Conservation (phyloP, 2,113 vertebrate genomes). For the Heteronetta atricapilla region DNA sequence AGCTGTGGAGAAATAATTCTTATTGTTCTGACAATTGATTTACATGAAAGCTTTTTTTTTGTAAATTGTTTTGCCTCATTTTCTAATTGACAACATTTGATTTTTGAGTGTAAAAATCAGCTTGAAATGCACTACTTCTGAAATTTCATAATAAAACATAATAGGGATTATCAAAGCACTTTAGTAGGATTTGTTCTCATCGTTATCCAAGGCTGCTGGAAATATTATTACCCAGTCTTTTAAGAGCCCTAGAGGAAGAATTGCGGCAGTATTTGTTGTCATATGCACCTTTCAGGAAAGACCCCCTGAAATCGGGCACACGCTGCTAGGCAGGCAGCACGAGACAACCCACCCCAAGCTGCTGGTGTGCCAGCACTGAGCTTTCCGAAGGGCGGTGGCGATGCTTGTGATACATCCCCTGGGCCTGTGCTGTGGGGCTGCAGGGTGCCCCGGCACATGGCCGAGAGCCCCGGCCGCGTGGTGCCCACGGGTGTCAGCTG, state of each 20-base stretch:
- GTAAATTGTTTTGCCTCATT: neutral
- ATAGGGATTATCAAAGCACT: neutral
- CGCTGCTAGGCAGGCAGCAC: neutral
- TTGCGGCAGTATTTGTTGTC: neutral
- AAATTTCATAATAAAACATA: neutral
- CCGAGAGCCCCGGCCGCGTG: too few species aligned
- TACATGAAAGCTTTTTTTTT: neutral
- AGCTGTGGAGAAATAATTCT: neutral
- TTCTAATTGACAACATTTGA: neutral
- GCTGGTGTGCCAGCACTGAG: accelerated
- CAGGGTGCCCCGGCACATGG: too few species aligned
- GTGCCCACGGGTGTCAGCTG: neutral
- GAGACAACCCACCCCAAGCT: neutral
- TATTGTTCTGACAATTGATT: neutral
- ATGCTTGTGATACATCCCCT: accelerated
- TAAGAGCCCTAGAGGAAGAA: neutral
- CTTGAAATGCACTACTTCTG: neutral
- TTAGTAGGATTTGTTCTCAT: neutral
- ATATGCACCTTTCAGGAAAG: neutral
- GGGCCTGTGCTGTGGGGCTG: accelerated
- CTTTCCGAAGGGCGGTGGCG: neutral
- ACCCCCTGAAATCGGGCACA: neutral
- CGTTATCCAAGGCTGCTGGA: neutral
- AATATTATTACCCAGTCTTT: neutral
- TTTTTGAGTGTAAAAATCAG: neutral